Evolutionary conservation across 2,888 invertebrate species (phyloP).

Genomic region (Drosophila basisetae): DNA sequence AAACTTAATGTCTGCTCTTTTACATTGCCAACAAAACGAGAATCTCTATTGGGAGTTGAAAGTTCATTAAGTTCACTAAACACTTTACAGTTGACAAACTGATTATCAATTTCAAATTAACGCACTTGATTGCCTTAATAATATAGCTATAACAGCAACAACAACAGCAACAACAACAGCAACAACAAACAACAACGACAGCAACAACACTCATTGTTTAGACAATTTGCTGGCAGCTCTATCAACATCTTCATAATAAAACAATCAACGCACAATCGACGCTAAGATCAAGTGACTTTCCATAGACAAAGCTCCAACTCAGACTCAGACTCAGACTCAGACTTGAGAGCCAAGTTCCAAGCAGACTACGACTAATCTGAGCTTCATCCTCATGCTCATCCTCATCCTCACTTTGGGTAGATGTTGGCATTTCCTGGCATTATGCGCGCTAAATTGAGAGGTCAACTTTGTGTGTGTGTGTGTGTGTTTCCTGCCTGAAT

Average conservation of each 20-base stretch:
- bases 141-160: constrained; percentile 62
- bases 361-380: constrained; percentile 26
- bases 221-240: constrained; percentile 58
- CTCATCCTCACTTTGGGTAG: constrained; percentile 43
- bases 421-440: constrained; percentile 76
- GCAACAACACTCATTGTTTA: constrained; percentile 41
- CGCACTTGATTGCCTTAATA: constrained; percentile 73
- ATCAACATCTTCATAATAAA: constrained; percentile 80
- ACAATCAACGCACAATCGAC: constrained; percentile 80
- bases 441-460: constrained; percentile 84
- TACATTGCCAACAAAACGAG: constrained; percentile 3
- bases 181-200: constrained; percentile 25
- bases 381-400: constrained; percentile 21
- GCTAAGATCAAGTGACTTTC: constrained; percentile 75
- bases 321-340: neutral
- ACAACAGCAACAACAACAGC: constrained; percentile 37
- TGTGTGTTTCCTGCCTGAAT: constrained; percentile 49
- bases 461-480: constrained; percentile 71
- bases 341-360: constrained; percentile 2
- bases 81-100: constrained; percentile 60
- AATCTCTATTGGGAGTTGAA: constrained; percentile 18
- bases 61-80: constrained; percentile 15
- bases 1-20: neutral
- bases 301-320: constrained; percentile 64
- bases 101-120: constrained; percentile 64